These are phyloP conservation scores for Morpho deidamia DNA, from an alignment of 2,888 invertebrate genomes.

Conservation along the genomic window DNA sequence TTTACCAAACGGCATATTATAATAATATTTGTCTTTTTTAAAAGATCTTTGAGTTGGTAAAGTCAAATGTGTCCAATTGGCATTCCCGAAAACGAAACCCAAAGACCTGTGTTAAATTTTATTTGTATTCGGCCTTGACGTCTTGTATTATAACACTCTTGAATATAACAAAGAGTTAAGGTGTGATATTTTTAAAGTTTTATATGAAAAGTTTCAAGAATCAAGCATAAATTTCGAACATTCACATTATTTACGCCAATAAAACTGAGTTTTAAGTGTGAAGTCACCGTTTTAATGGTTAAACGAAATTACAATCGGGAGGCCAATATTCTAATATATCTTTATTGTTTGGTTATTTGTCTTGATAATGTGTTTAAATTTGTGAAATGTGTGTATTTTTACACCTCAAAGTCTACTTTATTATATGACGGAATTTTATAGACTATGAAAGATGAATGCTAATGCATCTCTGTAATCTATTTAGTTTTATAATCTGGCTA, in stretches of 20 bases:
- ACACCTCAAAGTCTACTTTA: background rate
- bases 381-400: background rate
- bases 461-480: too few relatives aligned
- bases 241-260: conserved; percentile 6
- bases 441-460: too few relatives aligned
- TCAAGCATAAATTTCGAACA: conserved; percentile 12
- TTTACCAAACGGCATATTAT: too few relatives aligned
- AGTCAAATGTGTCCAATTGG: too few relatives aligned
- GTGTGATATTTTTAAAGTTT: conserved; percentile 11
- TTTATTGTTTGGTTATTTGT: conserved; percentile 2
- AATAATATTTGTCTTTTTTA: too few relatives aligned
- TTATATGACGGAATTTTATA: too few relatives aligned
- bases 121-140: background rate
- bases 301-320: conserved; percentile 3
- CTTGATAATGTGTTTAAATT: background rate
- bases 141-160: background rate
- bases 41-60: too few relatives aligned
- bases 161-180: conserved; percentile 4
- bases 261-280: conserved; percentile 7
- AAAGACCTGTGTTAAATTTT: background rate
- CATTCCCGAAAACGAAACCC: too few relatives aligned
- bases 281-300: conserved; percentile 6
- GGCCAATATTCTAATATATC: conserved; percentile 12
- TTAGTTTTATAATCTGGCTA: too few relatives aligned
- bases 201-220: conserved; percentile 10